A percentile compares a stretch with the other conserved stretches of the same genome.
Conservation (phyloP, 2,797 vertebrate species). For the Hirundo rustica region DNA sequence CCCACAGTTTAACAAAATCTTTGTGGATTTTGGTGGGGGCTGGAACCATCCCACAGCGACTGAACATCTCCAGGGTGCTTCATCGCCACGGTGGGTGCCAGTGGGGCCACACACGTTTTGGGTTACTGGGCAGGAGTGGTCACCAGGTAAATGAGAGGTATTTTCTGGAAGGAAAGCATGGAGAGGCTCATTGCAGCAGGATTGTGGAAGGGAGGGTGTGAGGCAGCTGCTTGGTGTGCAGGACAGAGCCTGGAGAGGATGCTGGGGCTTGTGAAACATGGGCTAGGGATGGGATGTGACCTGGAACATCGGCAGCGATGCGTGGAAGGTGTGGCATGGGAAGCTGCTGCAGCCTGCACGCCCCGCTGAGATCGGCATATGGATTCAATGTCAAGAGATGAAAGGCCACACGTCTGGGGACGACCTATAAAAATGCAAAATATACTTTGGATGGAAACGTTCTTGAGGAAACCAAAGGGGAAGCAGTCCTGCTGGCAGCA, state of each 20-base stretch:
- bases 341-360: background rate
- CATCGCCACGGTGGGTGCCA: background rate
- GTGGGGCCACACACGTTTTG: background rate
- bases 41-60: background rate
- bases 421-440: conserved; percentile 53
- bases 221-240: background rate
- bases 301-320: background rate
- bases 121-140: background rate
- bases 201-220: background rate
- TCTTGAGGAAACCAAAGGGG: conserved; percentile 1
- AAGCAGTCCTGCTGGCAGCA: conserved; percentile 40
- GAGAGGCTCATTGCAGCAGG: background rate
- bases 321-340: background rate
- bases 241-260: background rate
- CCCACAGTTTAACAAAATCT: background rate
- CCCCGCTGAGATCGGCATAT: background rate
- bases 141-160: background rate
- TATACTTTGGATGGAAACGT: conserved; percentile 36
- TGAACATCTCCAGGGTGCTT: background rate
- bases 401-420: conserved; percentile 38
- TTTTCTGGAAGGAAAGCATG: background rate
- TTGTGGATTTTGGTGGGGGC: background rate
- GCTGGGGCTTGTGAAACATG: background rate
- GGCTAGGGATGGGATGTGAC: background rate
- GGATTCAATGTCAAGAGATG: conserved; percentile 9